Conservation (phyloP, 53 echinoderm and acorn worm genomes). For the Pentamera pediparva region DNA sequence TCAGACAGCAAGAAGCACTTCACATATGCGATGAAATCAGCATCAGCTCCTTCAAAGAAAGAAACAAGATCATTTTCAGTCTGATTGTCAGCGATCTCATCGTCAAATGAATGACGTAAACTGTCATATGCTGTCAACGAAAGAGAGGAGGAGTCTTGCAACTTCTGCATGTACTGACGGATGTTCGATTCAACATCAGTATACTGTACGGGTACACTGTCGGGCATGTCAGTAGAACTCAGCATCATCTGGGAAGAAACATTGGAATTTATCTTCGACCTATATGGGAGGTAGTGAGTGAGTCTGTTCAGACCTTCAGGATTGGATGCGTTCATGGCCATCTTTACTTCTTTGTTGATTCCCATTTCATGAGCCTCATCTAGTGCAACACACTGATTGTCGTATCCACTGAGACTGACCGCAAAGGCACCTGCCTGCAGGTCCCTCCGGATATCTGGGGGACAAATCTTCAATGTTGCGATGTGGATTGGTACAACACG, state of each 20-base stretch:
- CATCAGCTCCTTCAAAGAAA: neutral
- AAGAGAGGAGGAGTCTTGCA: neutral
- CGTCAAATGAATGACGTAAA: constrained; percentile 7
- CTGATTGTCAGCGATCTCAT: neutral
- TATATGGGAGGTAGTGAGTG: neutral
- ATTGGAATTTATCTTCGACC: neutral
- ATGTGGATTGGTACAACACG: constrained; percentile 13
- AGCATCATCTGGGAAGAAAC: neutral
- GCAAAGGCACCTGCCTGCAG: constrained; percentile 17
- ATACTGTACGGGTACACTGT: neutral
- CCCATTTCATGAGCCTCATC: constrained; percentile 22
- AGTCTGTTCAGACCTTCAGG: constrained; percentile 3
- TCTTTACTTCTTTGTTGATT: constrained; percentile 16
- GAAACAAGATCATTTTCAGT: neutral
- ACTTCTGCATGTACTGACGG: neutral
- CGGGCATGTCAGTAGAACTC: neutral
- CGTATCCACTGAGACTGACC: constrained; percentile 7
- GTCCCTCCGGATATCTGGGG: neutral
- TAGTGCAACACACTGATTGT: constrained; percentile 8
- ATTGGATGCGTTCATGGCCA: constrained; percentile 14
- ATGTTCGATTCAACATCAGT: neutral
- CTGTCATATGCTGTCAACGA: neutral
- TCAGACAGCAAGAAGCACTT: constrained; percentile 2
- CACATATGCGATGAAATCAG: neutral
- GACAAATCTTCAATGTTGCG: constrained; percentile 3